Evolutionary conservation across 2,888 invertebrate species (phyloP), one percentile per base, ranked within the genome.

Genomic region (Tolmerus cingulatus): DNA sequence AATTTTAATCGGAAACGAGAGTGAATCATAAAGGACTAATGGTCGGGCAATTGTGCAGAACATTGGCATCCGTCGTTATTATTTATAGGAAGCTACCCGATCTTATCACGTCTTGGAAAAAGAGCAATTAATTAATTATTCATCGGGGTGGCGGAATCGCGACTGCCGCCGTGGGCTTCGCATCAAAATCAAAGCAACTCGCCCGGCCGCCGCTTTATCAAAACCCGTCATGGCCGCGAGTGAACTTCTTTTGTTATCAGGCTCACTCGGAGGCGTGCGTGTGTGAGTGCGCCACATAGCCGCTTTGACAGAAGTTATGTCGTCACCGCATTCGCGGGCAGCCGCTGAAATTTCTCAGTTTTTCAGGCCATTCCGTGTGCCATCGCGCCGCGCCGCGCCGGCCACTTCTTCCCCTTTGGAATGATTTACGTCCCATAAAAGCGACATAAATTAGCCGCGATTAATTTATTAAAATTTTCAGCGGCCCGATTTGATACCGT

Each of bases 351-450:
- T 82, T 82, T 82, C 40, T 82, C 55, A 55, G 55, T 82, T 66
- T 55, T 82, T 79, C 43, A 23, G 27, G 34, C 66, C 57, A 82
- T 82, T 82, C 57, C 57, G 57, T 57, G 40, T 37, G 66, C 66
- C 82, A 82, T 82, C 82, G 34, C 82, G 27, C 57, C 66, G 19
- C 82, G 57, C 66, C 82, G 34, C 82, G 27, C 57, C 66, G 19
- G 40, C 66, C 82, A 57, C 82, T 66, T 82, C 82, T 55, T 82
- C 85, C 74, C 79, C 74, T 66, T 46, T 34, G 46, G 51, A 74
- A 85, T 85, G 74, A 85, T 85, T 85, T 85, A 85, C 74, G 85
- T 85, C 74, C 85, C 85, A 85, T 85, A 46, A 85, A 74, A 46
- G 43, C 85, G 74, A 85, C 74, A 85, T 85, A 85, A 85, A 85